Evolutionary conservation across 2,888 invertebrate genomes (phyloP).

Genomic region (Eristalis arbustorum): DNA sequence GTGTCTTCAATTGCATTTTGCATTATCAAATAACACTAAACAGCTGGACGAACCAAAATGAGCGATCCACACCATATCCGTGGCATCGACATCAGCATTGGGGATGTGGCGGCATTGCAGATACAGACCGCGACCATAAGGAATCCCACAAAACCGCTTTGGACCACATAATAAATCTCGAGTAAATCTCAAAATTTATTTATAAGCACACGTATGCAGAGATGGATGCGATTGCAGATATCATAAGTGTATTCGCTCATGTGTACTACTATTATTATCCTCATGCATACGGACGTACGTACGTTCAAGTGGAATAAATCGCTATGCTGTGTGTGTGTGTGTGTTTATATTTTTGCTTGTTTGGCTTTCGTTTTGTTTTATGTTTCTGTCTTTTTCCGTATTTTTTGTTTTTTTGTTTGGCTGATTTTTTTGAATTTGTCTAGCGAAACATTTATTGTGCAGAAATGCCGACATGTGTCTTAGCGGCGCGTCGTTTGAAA

Average conservation of each 20-base stretch:
- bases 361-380: conserved; percentile 13
- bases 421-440: conserved; percentile 61
- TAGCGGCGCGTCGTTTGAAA: conserved; percentile 72
- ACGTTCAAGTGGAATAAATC: conserved; percentile 54
- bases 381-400: conserved; percentile 26
- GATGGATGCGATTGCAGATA: conserved; percentile 67
- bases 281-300: neutral
- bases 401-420: conserved; percentile 29
- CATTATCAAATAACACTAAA: conserved; percentile 47
- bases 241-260: conserved; percentile 61
- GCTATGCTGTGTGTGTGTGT: neutral
- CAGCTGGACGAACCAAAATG: conserved; percentile 33
- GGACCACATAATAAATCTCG: conserved; percentile 68
- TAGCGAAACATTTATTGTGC: conserved; percentile 72
- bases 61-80: conserved; percentile 50
- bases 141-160: conserved; percentile 63
- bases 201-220: conserved; percentile 62
- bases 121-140: conserved; percentile 53
- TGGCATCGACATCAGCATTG: conserved; percentile 41
- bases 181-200: conserved; percentile 70
- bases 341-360: conserved; percentile 36
- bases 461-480: conserved; percentile 72
- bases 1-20: neutral
- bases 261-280: conserved; percentile 60
- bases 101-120: conserved; percentile 48